These are phyloP conservation scores for Rutpela maculata DNA, from an alignment of 2,888 invertebrate species.

Conservation along the genomic window DNA sequence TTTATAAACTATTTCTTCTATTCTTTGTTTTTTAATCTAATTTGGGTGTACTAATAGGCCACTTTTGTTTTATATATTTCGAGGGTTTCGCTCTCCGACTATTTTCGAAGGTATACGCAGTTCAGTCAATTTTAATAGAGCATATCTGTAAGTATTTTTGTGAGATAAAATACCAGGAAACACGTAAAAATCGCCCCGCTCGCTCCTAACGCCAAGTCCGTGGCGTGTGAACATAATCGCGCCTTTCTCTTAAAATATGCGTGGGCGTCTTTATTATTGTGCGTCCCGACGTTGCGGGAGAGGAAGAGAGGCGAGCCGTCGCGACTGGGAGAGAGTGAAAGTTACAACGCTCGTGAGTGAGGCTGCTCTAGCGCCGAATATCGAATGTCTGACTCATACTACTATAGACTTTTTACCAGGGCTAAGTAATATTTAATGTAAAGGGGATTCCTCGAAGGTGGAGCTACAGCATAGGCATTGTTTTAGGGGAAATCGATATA, in stretches of 20 bases:
- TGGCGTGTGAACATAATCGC: slow-evolving; percentile 43
- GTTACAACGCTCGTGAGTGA: slow-evolving; percentile 49
- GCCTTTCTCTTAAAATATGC: slow-evolving; percentile 40
- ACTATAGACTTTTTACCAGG: not conserved
- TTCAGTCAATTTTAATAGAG: too few relatives aligned
- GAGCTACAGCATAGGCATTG: not conserved
- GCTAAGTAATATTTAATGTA: slow-evolving; percentile 14
- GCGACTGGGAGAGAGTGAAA: slow-evolving; percentile 58
- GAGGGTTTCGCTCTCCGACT: too few relatives aligned
- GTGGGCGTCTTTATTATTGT: slow-evolving; percentile 45
- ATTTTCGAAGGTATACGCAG: too few relatives aligned
- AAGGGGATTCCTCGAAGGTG: not conserved
- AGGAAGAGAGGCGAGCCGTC: slow-evolving; percentile 48
- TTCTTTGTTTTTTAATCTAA: too few relatives aligned
- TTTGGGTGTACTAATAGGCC: too few relatives aligned
- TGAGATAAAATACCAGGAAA: not conserved
- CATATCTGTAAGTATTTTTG: too few relatives aligned
- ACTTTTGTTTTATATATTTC: too few relatives aligned
- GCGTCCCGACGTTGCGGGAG: slow-evolving; percentile 46
- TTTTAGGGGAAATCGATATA: slow-evolving; percentile 9
- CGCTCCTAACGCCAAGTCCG: not conserved
- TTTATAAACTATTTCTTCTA: too few relatives aligned
- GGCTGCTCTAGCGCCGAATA: slow-evolving; percentile 42
- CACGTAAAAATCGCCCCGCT: not conserved
- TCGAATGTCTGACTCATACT: slow-evolving; percentile 26